phyloP scores from a whole-genome alignment of 64 coral and sea anemone genomes.

The Exaiptasia diaphana region DNA sequence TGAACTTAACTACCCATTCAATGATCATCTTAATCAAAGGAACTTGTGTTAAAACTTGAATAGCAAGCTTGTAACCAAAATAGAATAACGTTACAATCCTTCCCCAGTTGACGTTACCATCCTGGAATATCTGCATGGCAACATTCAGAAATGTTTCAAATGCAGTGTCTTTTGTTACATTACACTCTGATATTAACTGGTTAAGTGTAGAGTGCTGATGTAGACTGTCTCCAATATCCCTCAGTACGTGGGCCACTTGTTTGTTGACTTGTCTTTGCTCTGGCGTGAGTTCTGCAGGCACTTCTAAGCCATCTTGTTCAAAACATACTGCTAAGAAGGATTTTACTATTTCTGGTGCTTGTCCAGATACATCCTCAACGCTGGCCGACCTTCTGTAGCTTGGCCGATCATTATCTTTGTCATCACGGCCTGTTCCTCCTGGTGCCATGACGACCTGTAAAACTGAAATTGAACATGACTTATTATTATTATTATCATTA shows the following conservation, averaged over 20 bases:
- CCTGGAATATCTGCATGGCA: conserved; percentile 80
- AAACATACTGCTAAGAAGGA: conserved; percentile 72
- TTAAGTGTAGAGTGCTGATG: conserved; percentile 57
- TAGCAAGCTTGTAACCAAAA: conserved; percentile 94
- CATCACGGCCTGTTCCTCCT: conserved; percentile 27
- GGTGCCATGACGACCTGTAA: too few relatives aligned
- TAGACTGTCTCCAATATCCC: conserved; percentile 89
- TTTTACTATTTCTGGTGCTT: conserved; percentile 76
- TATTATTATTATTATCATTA: too few relatives aligned
- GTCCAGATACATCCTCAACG: conserved; percentile 84
- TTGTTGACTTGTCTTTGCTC: conserved; percentile 62
- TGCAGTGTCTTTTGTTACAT: conserved; percentile 87
- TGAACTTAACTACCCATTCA: conserved; percentile 82
- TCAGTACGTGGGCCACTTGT: conserved; percentile 77
- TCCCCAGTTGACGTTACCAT: conserved; percentile 89
- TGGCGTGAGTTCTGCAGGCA: conserved; percentile 64
- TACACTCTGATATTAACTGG: conserved; percentile 53
- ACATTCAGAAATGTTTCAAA: conserved; percentile 89
- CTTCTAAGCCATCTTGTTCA: conserved; percentile 63
- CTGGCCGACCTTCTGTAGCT: conserved; percentile 37
- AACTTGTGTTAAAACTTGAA: conserved; percentile 72
- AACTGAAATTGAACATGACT: too few relatives aligned
- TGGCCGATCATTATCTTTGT: conserved; percentile 25
- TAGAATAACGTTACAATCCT: conserved; percentile 92
- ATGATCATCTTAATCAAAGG: conserved; percentile 89